Conservation (phyloP, 1,140 invertebrate species). For the Bombus huntii region DNA sequence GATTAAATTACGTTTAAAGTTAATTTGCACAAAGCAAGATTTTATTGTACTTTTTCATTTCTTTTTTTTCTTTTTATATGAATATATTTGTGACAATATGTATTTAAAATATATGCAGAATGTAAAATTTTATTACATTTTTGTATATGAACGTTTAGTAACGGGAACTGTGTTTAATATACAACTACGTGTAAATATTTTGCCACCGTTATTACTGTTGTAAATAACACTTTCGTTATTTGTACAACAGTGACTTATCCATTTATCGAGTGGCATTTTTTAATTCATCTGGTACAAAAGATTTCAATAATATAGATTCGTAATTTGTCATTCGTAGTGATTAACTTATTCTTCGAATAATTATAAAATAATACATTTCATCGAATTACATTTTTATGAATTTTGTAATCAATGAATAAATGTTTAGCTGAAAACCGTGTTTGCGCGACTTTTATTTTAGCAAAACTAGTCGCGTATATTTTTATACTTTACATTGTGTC, state of each 20-base stretch:
- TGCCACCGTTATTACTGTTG: not conserved
- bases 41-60: not conserved
- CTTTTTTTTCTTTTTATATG: not conserved
- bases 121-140: constrained; percentile 4
- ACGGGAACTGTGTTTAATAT: not conserved
- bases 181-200: constrained; percentile 18
- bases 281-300: not conserved
- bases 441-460: not conserved
- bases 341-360: not conserved
- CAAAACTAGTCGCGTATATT: not conserved
- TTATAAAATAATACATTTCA: not conserved
- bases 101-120: not conserved
- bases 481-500: constrained; percentile 12
- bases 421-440: not conserved
- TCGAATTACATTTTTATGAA: constrained; percentile 12
- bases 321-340: not conserved
- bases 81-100: not conserved
- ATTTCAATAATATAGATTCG: not conserved
- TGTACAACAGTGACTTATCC: not conserved
- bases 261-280: not conserved
- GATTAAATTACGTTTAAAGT: not conserved
- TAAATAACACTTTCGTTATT: not conserved
- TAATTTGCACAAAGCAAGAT: constrained; percentile 1
- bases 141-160: not conserved
- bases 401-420: constrained; percentile 39